phyloP scores from a whole-genome alignment of 2,888 invertebrate species.

The Cephus nigrinus region DNA sequence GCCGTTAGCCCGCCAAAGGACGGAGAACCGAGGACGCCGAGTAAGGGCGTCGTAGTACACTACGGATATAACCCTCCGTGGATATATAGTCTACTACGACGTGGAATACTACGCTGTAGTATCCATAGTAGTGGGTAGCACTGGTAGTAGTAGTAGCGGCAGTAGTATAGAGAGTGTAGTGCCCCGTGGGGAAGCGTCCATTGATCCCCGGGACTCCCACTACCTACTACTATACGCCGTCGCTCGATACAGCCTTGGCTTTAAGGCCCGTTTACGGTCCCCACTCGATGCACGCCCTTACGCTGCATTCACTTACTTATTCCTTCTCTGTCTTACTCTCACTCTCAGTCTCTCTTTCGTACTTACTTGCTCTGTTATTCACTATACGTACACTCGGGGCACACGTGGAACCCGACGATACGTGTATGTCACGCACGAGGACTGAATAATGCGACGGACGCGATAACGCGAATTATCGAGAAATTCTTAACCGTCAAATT shows the following conservation, averaged over 20 bases:
- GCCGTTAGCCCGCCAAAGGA: conserved; percentile 14
- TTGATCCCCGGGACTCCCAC: conserved; percentile 50
- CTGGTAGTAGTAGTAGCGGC: neutral
- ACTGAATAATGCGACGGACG: neutral
- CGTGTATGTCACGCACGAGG: neutral
- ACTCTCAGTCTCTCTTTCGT: neutral
- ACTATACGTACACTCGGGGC: neutral
- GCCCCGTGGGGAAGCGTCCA: conserved; percentile 59
- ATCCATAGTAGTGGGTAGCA: neutral
- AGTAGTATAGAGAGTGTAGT: conserved; percentile 46
- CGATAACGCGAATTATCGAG: neutral
- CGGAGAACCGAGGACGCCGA: conserved; percentile 17
- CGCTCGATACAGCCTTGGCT: conserved; percentile 43
- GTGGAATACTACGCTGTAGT: conserved; percentile 49
- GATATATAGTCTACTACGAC: conserved; percentile 28
- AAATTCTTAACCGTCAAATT: neutral
- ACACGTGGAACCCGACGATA: neutral
- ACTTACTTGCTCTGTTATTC: neutral
- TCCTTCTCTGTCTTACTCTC: neutral
- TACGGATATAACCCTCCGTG: conserved; percentile 14
- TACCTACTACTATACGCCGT: conserved; percentile 20
- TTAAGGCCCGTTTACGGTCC: conserved; percentile 19
- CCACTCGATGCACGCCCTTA: neutral
- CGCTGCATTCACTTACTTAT: conserved; percentile 11
- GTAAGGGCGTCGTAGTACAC: conserved; percentile 17